Base-by-base conservation (phyloP, 2,888 invertebrate genomes). In the Coelopa pilipes region DNA sequence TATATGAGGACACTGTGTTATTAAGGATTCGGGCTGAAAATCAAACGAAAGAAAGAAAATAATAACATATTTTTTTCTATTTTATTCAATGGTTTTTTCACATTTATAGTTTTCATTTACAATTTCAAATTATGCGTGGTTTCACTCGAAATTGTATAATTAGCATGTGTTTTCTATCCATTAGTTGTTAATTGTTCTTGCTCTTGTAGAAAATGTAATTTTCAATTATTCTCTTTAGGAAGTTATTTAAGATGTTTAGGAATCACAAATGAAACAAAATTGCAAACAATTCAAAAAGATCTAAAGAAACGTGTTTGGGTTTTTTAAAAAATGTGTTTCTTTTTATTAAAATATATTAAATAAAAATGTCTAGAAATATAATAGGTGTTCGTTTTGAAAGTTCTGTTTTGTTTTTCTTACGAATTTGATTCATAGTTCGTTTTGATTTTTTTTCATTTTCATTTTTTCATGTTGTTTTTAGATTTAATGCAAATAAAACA, bases 391-490 rank as follows among this genome's bases (percentile, higher is more conserved):
- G 57, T 59, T 59, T 21, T 21, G 19, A 21, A 34, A 17, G 34
- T 53, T 4, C 1, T 34, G 34, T 67, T 67, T 17, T 69, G 24
- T 45, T 13, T 34, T 69, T 57, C 13, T 46, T 69, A 45, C 34
- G 45, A 69, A 55, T 70, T 70, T 47, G 49, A 46, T 47, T 49
- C 59, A 70, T 70, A 62, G 70, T 63, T 70, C 70, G 70, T 70
- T 70, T 55, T 4, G 11, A 15, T 47, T 11, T 63, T 47, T 63
- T 45, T 45, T 65, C 46, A 11, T 46, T 17, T 47, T 65, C 17
- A 47, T 47, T 17, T 50, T 21, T 49, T 49, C 13, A 13, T 49
- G 9, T 49, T 59, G 7, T 19, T 59, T 59, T 59, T 21, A 59
- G 12, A 21, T 21, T 59, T 59, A 15, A 24, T 67, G 50, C 24